These are phyloP conservation scores for Oostethus manadensis DNA, from an alignment of 2,113 vertebrate species.

Conservation along the genomic window DNA sequence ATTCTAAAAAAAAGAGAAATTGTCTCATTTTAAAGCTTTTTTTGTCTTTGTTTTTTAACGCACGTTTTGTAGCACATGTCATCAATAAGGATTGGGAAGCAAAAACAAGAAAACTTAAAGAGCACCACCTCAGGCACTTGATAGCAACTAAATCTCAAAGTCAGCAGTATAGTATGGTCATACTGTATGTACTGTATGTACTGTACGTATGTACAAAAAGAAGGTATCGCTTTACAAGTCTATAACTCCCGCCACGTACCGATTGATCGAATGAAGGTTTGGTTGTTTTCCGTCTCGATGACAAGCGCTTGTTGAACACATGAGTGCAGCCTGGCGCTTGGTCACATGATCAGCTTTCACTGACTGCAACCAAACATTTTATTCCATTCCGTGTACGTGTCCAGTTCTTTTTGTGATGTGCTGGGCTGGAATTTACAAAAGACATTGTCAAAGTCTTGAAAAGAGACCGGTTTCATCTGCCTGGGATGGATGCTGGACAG, in stretches of 20 bases:
- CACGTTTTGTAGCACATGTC: slow-evolving; percentile 92
- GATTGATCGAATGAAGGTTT: slow-evolving; percentile 76
- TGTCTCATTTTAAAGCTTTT: slow-evolving; percentile 98
- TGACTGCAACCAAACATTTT: slow-evolving; percentile 99
- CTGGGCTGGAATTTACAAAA: slow-evolving; percentile 99
- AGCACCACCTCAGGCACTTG: slow-evolving; percentile 99
- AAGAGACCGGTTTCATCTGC: slow-evolving; percentile 95
- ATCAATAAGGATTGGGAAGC: slow-evolving; percentile 96
- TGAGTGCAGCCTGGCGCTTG: slow-evolving; percentile 70
- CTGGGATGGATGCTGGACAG: slow-evolving; percentile 90
- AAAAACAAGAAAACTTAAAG: slow-evolving; percentile 75
- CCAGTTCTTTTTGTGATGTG: slow-evolving; percentile 98
- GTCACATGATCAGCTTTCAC: slow-evolving; percentile 74
- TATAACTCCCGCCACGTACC: slow-evolving; percentile 78
- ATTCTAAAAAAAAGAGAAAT: slow-evolving; percentile 82
- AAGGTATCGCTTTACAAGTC: slow-evolving; percentile 78
- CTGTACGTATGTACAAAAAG: slow-evolving; percentile 72
- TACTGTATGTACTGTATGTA: background rate
- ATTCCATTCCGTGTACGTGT: slow-evolving; percentile 99
- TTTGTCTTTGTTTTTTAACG: slow-evolving; percentile 31
- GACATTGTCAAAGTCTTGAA: slow-evolving; percentile 99
- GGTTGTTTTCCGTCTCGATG: slow-evolving; percentile 73
- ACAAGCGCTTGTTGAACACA: slow-evolving; percentile 57
- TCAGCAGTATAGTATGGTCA: slow-evolving; percentile 84
- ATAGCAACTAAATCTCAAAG: slow-evolving; percentile 98